Evolutionary conservation across 1,140 invertebrate species (phyloP).

Genomic region (Alviniconcha marisindica): DNA sequence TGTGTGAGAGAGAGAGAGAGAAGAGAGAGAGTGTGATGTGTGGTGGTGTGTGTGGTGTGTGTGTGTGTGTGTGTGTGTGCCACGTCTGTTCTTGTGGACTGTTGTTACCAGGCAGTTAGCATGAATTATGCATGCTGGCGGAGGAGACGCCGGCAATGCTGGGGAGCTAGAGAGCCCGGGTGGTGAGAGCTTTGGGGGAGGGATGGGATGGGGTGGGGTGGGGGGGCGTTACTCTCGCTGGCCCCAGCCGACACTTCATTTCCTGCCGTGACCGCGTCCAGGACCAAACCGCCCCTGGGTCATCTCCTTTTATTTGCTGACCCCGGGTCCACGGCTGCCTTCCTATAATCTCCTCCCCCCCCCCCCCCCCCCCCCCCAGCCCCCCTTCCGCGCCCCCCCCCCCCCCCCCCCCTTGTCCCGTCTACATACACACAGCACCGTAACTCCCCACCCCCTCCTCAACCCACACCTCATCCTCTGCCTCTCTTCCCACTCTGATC

Average conservation of each 20-base stretch:
- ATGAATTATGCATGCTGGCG: background rate
- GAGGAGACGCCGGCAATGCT: background rate
- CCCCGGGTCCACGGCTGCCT: background rate
- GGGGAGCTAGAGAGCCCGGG: slow-evolving; percentile 37
- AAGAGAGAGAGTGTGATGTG: no score
- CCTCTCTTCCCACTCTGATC: no score
- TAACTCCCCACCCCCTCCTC: background rate
- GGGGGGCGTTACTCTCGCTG: no score
- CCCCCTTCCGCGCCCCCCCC: background rate
- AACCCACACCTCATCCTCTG: no score
- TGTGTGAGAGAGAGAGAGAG: no score
- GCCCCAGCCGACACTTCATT: slow-evolving; percentile 2
- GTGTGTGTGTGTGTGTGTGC: background rate
- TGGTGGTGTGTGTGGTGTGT: no score
- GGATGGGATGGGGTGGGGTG: background rate
- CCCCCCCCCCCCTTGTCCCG: background rate
- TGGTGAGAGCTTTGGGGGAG: background rate
- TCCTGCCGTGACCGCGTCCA: slow-evolving; percentile 20
- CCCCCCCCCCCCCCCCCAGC: background rate
- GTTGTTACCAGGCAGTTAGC: background rate
- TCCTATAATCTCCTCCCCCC: background rate
- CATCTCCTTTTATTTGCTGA: slow-evolving; percentile 16
- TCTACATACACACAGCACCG: background rate
- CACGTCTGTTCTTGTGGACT: background rate
- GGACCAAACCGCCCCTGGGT: slow-evolving; percentile 1